phyloP scores from a whole-genome alignment of 2,888 invertebrate species.

The Lamellibrachia satsuma region DNA sequence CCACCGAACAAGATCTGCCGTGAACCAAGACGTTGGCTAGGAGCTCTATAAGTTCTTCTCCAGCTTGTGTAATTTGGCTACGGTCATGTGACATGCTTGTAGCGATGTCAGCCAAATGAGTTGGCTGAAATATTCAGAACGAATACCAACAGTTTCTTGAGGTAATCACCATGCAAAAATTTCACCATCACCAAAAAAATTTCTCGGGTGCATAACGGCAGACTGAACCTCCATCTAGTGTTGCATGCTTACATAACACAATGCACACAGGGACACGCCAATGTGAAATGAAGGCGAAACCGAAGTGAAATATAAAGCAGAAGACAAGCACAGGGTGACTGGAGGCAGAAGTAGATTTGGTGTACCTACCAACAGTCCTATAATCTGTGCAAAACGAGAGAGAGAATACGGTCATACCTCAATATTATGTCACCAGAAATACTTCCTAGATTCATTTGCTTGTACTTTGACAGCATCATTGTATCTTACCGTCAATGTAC shows the following conservation, averaged over 20 bases:
- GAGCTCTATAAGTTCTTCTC: too few species aligned
- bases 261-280: neutral
- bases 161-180: too few species aligned
- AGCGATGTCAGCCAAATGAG: too few species aligned
- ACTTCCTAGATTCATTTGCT: neutral
- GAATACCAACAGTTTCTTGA: too few species aligned
- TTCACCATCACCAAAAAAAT: neutral
- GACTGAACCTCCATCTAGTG: neutral
- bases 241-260: neutral
- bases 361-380: conserved; percentile 57
- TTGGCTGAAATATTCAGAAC: too few species aligned
- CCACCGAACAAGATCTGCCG: too few species aligned
- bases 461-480: neutral
- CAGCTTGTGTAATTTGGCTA: too few species aligned
- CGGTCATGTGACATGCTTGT: too few species aligned
- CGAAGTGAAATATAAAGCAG: conserved; percentile 1
- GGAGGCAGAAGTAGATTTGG: neutral
- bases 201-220: neutral
- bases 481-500: neutral
- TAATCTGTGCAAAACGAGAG: conserved; percentile 47
- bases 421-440: neutral
- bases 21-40: too few species aligned
- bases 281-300: neutral
- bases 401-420: conserved; percentile 31
- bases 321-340: neutral